Percentiles rank a stretch among this genome's conserved stretches.
These are phyloP conservation scores for Ylistrum balloti DNA, from an alignment of 1,140 invertebrate genomes.

Conservation along the genomic window DNA sequence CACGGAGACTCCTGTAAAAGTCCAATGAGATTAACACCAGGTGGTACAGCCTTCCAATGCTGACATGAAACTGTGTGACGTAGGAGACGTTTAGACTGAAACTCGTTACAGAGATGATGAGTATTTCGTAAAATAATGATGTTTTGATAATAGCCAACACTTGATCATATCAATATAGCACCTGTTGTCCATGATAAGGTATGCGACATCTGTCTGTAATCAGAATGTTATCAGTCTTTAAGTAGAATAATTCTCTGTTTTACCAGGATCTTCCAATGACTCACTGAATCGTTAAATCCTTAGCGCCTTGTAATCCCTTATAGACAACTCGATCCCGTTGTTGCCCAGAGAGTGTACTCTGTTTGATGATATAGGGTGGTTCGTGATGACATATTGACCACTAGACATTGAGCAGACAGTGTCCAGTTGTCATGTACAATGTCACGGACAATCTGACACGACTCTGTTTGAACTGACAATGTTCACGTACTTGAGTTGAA, in stretches of 20 bases:
- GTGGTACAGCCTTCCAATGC: too few relatives aligned
- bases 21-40: too few relatives aligned
- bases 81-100: too few relatives aligned
- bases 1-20: too few relatives aligned
- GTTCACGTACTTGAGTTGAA: neutral
- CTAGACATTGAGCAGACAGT: neutral
- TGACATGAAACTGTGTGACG: too few relatives aligned
- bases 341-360: neutral
- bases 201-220: neutral
- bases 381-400: conserved; percentile 31
- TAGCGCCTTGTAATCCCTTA: neutral
- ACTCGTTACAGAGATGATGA: too few relatives aligned
- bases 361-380: neutral
- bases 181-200: neutral
- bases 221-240: neutral
- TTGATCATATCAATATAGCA: neutral
- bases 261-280: neutral
- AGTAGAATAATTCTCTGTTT: neutral
- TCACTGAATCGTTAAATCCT: neutral
- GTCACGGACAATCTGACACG: conserved; percentile 31
- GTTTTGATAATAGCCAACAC: too few relatives aligned
- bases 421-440: neutral
- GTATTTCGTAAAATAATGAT: too few relatives aligned
- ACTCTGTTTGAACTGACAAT: conserved; percentile 16
- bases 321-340: neutral